These are phyloP conservation scores for Cephus pulcher DNA, from an alignment of 2,888 invertebrate species.

Conservation along the genomic window DNA sequence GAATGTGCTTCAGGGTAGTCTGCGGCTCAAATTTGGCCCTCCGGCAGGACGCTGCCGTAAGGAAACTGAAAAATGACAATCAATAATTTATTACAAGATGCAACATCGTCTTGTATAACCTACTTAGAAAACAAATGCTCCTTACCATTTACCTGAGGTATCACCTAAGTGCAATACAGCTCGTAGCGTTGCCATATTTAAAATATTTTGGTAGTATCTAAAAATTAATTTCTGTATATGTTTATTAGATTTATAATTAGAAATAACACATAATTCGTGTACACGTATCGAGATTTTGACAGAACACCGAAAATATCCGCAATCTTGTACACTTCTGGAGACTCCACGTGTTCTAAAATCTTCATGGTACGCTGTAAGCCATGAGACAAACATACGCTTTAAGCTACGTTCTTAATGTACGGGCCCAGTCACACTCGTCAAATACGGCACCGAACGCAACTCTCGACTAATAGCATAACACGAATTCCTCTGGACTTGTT, in stretches of 20 bases:
- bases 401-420: too few species aligned
- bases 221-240: background rate
- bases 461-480: too few species aligned
- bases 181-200: slow-evolving; percentile 12
- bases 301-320: too few species aligned
- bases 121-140: background rate
- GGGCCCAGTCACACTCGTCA: too few species aligned
- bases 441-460: too few species aligned
- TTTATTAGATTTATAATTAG: background rate
- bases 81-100: background rate
- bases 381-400: too few species aligned
- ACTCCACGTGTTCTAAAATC: too few species aligned
- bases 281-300: too few species aligned
- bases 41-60: slow-evolving; percentile 39
- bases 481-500: too few species aligned
- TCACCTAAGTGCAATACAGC: slow-evolving; percentile 42
- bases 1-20: slow-evolving; percentile 36
- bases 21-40: slow-evolving; percentile 38
- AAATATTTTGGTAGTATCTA: background rate
- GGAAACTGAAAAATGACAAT: slow-evolving; percentile 43
- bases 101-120: slow-evolving; percentile 17
- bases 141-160: slow-evolving; percentile 47
- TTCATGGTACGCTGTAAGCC: too few species aligned
- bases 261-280: background rate
- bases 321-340: too few species aligned